These are phyloP conservation scores for Amblyornis subalaris DNA, from an alignment of 2,113 vertebrate genomes.

Conservation along the genomic window DNA sequence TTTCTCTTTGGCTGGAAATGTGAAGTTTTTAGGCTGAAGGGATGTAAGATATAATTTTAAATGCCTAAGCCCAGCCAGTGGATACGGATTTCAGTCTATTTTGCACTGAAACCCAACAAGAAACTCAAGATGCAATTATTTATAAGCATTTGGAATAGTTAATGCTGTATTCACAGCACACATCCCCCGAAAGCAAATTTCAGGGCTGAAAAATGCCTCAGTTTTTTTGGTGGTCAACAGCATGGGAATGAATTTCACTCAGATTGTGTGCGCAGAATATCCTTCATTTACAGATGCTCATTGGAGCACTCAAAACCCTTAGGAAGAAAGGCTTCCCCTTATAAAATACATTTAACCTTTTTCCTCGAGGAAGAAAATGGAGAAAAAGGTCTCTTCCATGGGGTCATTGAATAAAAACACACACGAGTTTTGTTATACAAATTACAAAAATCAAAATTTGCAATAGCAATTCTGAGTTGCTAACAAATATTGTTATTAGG, in stretches of 20 bases:
- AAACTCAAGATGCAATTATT: not conserved
- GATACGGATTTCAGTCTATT: rapidly evolving
- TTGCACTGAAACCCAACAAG: not conserved
- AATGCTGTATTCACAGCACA: not conserved
- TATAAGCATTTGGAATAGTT: not conserved
- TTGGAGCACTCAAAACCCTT: not conserved
- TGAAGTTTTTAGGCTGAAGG: not conserved
- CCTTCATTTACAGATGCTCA: not conserved
- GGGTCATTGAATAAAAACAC: not conserved
- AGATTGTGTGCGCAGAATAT: not conserved
- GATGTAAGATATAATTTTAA: not conserved
- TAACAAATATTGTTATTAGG: not conserved
- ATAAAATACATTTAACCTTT: not conserved
- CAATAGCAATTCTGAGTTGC: not conserved
- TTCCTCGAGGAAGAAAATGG: not conserved
- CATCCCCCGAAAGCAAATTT: not conserved
- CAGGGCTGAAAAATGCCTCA: not conserved
- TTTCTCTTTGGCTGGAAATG: not conserved
- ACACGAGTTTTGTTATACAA: not conserved
- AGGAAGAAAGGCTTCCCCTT: not conserved
- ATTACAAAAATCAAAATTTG: not conserved
- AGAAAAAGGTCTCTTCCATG: not conserved
- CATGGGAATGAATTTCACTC: not conserved
- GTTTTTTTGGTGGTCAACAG: not conserved
- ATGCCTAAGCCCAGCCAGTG: not conserved